Evolutionary conservation across 2,797 vertebrate genomes (phyloP).

Genomic region (Hypotaenidia okinawae): DNA sequence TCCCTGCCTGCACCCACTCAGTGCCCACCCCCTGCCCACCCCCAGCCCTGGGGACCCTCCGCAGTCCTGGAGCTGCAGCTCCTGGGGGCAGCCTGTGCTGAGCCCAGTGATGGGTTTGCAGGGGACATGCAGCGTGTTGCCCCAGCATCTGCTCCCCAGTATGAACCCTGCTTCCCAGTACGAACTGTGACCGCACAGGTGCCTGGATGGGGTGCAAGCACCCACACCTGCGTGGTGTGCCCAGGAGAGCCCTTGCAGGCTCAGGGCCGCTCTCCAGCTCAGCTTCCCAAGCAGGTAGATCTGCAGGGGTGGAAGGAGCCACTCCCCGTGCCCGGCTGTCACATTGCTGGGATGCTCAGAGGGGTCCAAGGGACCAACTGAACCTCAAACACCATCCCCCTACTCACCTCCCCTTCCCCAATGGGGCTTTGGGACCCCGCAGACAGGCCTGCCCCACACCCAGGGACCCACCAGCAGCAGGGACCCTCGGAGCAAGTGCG

Average conservation of each 20-base stretch:
- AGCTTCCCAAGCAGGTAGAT: neutral
- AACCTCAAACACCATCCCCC: accelerated
- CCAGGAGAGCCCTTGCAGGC: neutral
- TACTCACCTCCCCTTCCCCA: neutral
- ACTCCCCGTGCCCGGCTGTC: accelerated
- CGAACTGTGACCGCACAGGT: neutral
- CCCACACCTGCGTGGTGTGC: too few species aligned
- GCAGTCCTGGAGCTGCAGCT: accelerated
- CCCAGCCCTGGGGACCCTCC: accelerated
- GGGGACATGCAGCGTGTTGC: accelerated
- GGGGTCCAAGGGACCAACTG: neutral
- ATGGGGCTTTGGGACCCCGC: accelerated
- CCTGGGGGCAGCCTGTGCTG: neutral
- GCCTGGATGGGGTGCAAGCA: neutral
- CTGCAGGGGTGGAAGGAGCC: neutral
- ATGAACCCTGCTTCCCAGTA: neutral
- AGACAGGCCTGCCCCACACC: neutral
- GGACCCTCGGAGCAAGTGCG: accelerated
- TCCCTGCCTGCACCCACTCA: neutral
- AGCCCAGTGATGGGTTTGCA: accelerated
- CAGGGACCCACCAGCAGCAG: neutral
- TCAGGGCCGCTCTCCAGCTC: neutral
- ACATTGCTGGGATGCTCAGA: accelerated
- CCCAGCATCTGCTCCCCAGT: neutral
- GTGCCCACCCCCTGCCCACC: neutral